Conservation (phyloP, 2,797 vertebrate species). For the Spinibarbus caldwelli region DNA sequence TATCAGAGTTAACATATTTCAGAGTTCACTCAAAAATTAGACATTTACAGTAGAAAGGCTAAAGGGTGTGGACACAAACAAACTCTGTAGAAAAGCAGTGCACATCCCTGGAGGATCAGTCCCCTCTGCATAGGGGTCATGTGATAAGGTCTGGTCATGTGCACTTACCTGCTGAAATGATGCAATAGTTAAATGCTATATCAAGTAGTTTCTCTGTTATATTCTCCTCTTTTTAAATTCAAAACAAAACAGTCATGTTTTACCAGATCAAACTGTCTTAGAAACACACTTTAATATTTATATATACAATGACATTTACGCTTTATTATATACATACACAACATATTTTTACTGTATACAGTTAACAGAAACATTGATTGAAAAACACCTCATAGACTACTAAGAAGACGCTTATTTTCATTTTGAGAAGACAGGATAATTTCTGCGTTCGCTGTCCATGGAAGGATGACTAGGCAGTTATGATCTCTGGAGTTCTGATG, state of each 20-base stretch:
- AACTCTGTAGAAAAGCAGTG: conserved; percentile 10
- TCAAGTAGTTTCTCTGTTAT: conserved; percentile 34
- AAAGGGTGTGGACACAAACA: conserved; percentile 6
- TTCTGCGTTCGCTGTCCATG: neutral
- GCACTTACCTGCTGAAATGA: conserved; percentile 25
- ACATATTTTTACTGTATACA: neutral
- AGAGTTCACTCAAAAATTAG: neutral
- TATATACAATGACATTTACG: neutral
- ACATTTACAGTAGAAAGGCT: conserved; percentile 26
- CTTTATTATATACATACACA: neutral
- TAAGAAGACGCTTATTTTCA: neutral
- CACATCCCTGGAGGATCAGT: conserved; percentile 34
- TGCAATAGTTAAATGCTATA: conserved; percentile 22
- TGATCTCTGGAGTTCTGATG: neutral
- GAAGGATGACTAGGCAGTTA: conserved; percentile 8
- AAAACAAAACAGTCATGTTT: neutral
- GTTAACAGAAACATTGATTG: neutral
- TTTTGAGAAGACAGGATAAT: neutral
- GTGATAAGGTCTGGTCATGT: conserved; percentile 36
- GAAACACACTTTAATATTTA: too few species aligned
- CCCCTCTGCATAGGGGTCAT: conserved; percentile 27
- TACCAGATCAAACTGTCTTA: neutral
- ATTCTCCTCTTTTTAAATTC: neutral
- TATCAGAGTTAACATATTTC: too few species aligned
- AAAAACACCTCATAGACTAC: neutral